Evolutionary conservation across 2,113 vertebrate species (phyloP).

Genomic region (Nesogale talazaci): DNA sequence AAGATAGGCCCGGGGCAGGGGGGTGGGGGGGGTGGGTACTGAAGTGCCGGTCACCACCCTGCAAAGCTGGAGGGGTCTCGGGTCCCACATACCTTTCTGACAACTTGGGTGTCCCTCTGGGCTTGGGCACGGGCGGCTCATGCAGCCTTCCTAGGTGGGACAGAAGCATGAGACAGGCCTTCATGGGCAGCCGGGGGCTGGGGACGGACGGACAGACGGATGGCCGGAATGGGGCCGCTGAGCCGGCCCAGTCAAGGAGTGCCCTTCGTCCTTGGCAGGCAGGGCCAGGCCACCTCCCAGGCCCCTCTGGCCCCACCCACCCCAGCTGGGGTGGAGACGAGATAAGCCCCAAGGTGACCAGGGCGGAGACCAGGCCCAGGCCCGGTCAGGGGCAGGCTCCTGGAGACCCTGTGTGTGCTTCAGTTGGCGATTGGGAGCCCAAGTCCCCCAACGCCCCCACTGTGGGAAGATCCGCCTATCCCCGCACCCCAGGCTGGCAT

Average conservation of each 20-base stretch:
- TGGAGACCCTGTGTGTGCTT: neutral
- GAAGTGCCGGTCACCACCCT: neutral
- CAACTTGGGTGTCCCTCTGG: slow-evolving; percentile 86
- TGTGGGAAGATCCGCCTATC: neutral
- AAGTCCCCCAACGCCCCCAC: neutral
- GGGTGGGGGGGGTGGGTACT: neutral
- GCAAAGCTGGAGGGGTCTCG: neutral
- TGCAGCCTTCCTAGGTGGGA: slow-evolving; percentile 82
- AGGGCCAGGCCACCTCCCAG: neutral
- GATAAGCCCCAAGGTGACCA: slow-evolving; percentile 15
- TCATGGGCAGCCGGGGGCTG: neutral
- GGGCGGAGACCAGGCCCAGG: neutral
- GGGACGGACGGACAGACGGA: neutral
- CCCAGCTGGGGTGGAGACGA: slow-evolving; percentile 29
- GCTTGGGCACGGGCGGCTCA: slow-evolving; percentile 87
- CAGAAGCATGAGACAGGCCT: slow-evolving; percentile 66
- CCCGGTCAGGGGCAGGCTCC: neutral
- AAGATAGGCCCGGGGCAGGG: neutral
- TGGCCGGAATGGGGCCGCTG: neutral
- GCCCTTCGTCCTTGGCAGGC: neutral
- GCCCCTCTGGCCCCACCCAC: neutral
- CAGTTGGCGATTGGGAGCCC: neutral
- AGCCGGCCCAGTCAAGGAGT: neutral
- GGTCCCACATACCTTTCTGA: slow-evolving; percentile 84
- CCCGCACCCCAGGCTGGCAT: neutral